A percentile compares a stretch with the other conserved stretches of the same genome.
Evolutionary conservation across 2,113 vertebrate genomes (phyloP).

Genomic region (Eretmodus cyanostictus): DNA sequence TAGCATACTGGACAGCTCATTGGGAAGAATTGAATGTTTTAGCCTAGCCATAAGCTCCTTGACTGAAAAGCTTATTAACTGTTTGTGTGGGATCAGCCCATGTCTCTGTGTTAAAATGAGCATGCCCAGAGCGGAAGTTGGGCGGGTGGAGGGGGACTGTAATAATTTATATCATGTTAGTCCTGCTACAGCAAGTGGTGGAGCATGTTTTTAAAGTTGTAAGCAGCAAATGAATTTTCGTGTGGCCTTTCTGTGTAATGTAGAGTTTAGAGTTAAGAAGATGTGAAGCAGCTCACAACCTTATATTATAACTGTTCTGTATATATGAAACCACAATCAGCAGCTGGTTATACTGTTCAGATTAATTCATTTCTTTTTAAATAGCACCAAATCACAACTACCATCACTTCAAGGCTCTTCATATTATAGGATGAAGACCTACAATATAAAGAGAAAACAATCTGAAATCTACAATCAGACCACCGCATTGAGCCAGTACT

Average conservation of each 20-base stretch:
- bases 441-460: neutral
- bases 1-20: neutral
- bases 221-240: neutral
- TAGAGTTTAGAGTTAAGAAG: neutral
- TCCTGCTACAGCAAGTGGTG: neutral
- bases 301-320: neutral
- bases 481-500: accelerated
- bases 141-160: neutral
- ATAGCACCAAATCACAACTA: neutral
- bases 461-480: neutral
- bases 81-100: neutral
- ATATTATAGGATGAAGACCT: neutral
- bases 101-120: neutral
- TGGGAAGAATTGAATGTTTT: conserved; percentile 19
- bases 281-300: neutral
- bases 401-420: neutral
- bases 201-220: neutral
- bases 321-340: neutral
- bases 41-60: conserved; percentile 12
- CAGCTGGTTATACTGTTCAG: neutral
- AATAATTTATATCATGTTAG: neutral
- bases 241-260: neutral
- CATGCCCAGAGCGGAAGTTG: neutral
- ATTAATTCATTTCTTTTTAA: neutral
- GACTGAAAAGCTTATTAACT: conserved; percentile 39